Evolutionary conservation across 1,140 invertebrate genomes (phyloP).

Genomic region (Zeugodacus cucurbitae): DNA sequence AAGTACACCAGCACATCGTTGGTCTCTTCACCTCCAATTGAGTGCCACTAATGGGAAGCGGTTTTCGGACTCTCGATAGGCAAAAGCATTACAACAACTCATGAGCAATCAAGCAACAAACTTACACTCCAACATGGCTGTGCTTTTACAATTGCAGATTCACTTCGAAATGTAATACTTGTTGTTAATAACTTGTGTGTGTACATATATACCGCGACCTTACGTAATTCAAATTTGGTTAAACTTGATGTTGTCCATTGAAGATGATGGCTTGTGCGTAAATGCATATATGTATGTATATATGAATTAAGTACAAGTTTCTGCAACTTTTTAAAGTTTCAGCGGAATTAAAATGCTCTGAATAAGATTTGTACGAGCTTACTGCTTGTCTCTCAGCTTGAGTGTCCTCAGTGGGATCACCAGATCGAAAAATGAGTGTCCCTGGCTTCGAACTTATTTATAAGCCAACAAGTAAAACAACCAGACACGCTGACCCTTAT

Average conservation of each 20-base stretch:
- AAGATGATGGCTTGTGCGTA: background rate
- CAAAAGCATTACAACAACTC: background rate
- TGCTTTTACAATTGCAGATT: background rate
- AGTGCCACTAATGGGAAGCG: constrained; percentile 13
- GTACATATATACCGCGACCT: background rate
- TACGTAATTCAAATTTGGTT: constrained; percentile 31
- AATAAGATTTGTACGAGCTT: background rate
- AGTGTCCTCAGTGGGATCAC: background rate
- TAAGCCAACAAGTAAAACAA: background rate
- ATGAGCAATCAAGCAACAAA: background rate
- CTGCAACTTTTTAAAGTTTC: background rate
- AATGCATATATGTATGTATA: background rate
- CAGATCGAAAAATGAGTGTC: background rate
- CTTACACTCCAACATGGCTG: background rate
- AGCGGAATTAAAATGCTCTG: background rate
- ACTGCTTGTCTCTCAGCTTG: background rate
- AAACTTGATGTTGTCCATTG: constrained; percentile 23
- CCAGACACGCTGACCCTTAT: background rate
- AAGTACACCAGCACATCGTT: background rate
- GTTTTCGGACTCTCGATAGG: background rate
- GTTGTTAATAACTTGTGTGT: too few species aligned
- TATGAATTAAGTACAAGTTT: background rate
- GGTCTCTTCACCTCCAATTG: constrained; percentile 29
- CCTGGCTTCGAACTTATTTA: background rate
- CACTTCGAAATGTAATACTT: background rate